Conservation (phyloP, 2,797 vertebrate genomes). For the Pogoniulus pusillus region DNA sequence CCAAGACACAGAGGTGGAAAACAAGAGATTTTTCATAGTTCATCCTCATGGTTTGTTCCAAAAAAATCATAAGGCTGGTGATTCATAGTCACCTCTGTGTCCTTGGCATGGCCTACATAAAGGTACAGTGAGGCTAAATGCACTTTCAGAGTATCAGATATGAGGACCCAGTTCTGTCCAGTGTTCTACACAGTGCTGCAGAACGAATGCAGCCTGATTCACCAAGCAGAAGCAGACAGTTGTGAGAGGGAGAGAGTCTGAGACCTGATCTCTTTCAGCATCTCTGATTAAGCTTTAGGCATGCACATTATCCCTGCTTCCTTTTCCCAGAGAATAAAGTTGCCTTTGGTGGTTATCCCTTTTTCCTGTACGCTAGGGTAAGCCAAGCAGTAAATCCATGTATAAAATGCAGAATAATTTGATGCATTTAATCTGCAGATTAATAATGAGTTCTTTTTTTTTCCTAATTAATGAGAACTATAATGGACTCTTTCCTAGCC, state of each 20-base stretch:
- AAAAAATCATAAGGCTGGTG: neutral
- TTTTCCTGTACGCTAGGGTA: fast-evolving
- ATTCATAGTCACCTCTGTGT: neutral
- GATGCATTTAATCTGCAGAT: neutral
- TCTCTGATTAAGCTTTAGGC: neutral
- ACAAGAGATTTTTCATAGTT: neutral
- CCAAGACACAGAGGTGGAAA: neutral
- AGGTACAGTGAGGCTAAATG: neutral
- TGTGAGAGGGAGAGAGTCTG: neutral
- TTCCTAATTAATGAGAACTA: neutral
- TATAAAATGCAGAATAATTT: neutral
- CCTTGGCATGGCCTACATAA: neutral
- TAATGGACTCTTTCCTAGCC: neutral
- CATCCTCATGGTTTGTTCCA: neutral
- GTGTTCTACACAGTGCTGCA: neutral
- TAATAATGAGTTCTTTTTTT: neutral
- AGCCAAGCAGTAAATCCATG: neutral
- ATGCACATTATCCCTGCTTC: neutral
- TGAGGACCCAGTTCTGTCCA: neutral
- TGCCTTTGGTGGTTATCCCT: neutral
- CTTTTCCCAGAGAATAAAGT: neutral
- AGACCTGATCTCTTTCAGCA: neutral
- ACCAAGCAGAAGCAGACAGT: neutral
- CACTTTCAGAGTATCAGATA: neutral
- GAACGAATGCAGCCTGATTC: fast-evolving